These are phyloP conservation scores for Porites rus DNA, from an alignment of 92 coral and sea anemone genomes.

Conservation along the genomic window DNA sequence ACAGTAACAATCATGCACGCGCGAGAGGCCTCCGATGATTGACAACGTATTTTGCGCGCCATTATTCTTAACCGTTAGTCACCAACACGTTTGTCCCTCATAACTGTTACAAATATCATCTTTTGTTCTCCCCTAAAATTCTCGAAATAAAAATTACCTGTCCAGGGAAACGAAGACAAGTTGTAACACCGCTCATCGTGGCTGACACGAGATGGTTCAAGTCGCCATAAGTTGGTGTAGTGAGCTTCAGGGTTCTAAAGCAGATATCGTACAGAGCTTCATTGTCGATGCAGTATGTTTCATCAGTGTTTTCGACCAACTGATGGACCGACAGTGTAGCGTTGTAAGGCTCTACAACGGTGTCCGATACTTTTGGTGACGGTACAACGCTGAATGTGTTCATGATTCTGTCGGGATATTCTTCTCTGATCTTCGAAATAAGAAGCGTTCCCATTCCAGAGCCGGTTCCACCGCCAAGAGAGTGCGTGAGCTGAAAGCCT, in stretches of 20 bases:
- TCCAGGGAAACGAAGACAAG: slow-evolving; percentile 98
- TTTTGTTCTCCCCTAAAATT: neutral
- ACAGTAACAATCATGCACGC: neutral
- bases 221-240: slow-evolving; percentile 99
- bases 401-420: slow-evolving; percentile 99
- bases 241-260: slow-evolving; percentile 96
- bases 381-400: slow-evolving; percentile 99
- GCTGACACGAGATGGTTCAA: slow-evolving; percentile 98
- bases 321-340: slow-evolving; percentile 99
- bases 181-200: slow-evolving; percentile 99
- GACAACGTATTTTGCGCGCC: neutral
- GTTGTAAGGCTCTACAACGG: slow-evolving; percentile 99
- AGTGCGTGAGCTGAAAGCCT: slow-evolving; percentile 99
- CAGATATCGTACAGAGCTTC: slow-evolving; percentile 99
- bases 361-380: slow-evolving; percentile 99
- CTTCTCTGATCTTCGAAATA: slow-evolving; percentile 98
- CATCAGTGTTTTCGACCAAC: slow-evolving; percentile 99
- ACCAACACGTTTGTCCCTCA: neutral
- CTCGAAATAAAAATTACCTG: slow-evolving; percentile 68
- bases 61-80: neutral
- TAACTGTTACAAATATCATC: neutral
- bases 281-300: slow-evolving; percentile 99
- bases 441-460: slow-evolving; percentile 99
- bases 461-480: slow-evolving; percentile 99
- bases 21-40: neutral